These are phyloP conservation scores for Epinotia brunnichana DNA, from an alignment of 2,888 invertebrate genomes.

Conservation along the genomic window DNA sequence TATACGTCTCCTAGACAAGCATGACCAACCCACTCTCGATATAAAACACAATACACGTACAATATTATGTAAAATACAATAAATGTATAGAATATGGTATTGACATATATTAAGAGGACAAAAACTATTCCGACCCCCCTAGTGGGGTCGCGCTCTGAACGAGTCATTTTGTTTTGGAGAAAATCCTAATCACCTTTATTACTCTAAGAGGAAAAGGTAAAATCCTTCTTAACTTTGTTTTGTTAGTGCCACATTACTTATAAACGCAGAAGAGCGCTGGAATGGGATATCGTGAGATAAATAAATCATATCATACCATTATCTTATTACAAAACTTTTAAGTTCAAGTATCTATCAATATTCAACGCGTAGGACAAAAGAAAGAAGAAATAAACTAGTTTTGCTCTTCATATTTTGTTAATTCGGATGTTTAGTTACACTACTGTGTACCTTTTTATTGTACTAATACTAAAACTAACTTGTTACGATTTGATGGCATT, in stretches of 20 bases:
- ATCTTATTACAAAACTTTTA: not conserved
- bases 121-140: not conserved
- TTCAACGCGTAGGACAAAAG: not conserved
- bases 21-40: no score
- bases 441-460: slow-evolving; percentile 18
- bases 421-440: not conserved
- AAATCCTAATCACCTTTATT: slow-evolving; percentile 31
- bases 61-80: no score
- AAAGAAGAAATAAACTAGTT: not conserved
- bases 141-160: not conserved
- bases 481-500: slow-evolving; percentile 45
- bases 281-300: no score
- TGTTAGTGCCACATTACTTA: slow-evolving; percentile 17
- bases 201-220: slow-evolving; percentile 30
- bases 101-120: slow-evolving; percentile 7
- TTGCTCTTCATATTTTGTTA: no score
- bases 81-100: not conserved
- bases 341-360: not conserved
- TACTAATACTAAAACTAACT: slow-evolving; percentile 34
- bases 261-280: not conserved
- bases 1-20: no score
- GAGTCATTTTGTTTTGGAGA: slow-evolving; percentile 9
- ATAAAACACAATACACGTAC: no score
- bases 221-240: slow-evolving; percentile 30
- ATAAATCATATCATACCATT: no score